Percentiles rank a stretch among this genome's conserved stretches.
These are phyloP conservation scores for Oceanodroma leucorhoa DNA, from an alignment of 2,797 vertebrate genomes.

Conservation along the genomic window DNA sequence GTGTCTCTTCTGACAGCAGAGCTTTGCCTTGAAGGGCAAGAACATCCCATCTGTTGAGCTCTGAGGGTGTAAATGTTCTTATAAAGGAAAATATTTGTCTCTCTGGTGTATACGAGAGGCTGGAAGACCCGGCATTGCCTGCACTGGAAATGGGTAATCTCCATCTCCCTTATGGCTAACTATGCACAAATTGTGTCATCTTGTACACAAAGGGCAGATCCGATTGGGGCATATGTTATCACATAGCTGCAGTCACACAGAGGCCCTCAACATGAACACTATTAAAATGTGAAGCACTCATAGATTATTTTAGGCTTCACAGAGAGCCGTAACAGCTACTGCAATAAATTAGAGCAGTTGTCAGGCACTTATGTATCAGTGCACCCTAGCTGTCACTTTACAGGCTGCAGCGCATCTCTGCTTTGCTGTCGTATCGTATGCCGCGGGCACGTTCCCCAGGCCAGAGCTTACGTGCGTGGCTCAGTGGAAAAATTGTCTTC, in stretches of 20 bases:
- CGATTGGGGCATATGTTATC: slow-evolving; percentile 45
- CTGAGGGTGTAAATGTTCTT: background rate
- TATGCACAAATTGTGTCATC: slow-evolving; percentile 41
- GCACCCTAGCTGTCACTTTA: slow-evolving; percentile 53
- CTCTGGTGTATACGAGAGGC: background rate
- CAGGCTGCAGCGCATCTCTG: slow-evolving; percentile 22
- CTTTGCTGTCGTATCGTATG: fast-evolving
- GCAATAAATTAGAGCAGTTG: slow-evolving; percentile 58
- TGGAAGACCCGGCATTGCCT: background rate
- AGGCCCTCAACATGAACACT: slow-evolving; percentile 50
- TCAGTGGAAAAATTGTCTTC: background rate
- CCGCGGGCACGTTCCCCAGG: background rate
- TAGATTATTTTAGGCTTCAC: slow-evolving; percentile 64
- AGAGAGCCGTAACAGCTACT: slow-evolving; percentile 12
- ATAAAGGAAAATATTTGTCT: slow-evolving; percentile 5
- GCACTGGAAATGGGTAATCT: slow-evolving; percentile 28
- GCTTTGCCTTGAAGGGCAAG: slow-evolving; percentile 39
- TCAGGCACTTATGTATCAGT: slow-evolving; percentile 59
- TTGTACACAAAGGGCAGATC: slow-evolving; percentile 44
- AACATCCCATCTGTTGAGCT: slow-evolving; percentile 36
- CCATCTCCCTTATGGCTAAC: slow-evolving; percentile 43
- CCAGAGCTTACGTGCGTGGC: fast-evolving
- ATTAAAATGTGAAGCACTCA: slow-evolving; percentile 43
- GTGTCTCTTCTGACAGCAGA: slow-evolving; percentile 14
- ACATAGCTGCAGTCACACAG: slow-evolving; percentile 45